Evolutionary conservation across 2,888 invertebrate species (phyloP).

Genomic region (Scaptomyza reducta): DNA sequence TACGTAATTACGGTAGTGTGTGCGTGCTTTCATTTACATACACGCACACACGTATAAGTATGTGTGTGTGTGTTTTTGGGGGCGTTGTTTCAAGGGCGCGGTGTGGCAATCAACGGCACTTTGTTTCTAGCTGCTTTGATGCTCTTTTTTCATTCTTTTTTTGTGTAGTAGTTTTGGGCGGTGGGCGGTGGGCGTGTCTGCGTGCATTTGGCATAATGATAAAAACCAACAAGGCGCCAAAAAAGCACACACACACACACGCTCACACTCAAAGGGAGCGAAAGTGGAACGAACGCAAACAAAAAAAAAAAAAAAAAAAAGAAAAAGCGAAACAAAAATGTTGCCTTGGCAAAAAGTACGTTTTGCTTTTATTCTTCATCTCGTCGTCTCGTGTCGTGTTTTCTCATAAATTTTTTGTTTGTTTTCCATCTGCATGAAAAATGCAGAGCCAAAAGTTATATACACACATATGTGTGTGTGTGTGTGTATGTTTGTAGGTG

Average conservation of each 20-base stretch:
- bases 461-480: not conserved
- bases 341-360: slow-evolving; percentile 31
- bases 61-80: slow-evolving; percentile 10
- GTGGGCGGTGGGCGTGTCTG: slow-evolving; percentile 45
- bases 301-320: not conserved
- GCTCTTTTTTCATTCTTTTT: slow-evolving; percentile 3
- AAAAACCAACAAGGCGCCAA: slow-evolving; percentile 62
- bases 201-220: slow-evolving; percentile 63
- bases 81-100: slow-evolving; percentile 51
- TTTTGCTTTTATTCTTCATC: slow-evolving; percentile 8
- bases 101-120: slow-evolving; percentile 47
- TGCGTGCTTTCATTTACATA: slow-evolving; percentile 38
- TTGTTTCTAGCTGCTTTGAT: slow-evolving; percentile 23
- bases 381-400: too few relatives aligned
- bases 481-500: slow-evolving; percentile 22
- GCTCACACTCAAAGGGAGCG: not conserved
- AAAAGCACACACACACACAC: slow-evolving; percentile 30
- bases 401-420: not conserved
- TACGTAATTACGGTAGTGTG: slow-evolving; percentile 60
- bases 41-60: not conserved
- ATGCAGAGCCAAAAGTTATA: slow-evolving; percentile 56
- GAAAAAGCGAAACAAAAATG: slow-evolving; percentile 42
- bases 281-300: slow-evolving; percentile 45
- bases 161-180: not conserved
- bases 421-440: slow-evolving; percentile 45